These are phyloP conservation scores for Amblyjoppa fuscipennis DNA, from an alignment of 2,888 invertebrate genomes.

Conservation along the genomic window DNA sequence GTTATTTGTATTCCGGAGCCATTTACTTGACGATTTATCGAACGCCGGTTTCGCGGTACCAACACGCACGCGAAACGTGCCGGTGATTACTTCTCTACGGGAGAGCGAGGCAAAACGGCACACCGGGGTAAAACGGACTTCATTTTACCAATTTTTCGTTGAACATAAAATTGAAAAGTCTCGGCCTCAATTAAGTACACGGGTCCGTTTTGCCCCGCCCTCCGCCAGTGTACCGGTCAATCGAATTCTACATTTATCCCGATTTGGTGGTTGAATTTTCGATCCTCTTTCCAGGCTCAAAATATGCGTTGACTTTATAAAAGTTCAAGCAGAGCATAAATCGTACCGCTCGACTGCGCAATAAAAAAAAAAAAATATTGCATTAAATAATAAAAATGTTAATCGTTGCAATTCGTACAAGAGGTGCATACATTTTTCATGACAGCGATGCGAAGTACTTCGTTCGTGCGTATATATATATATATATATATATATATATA, in stretches of 20 bases:
- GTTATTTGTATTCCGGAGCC: conserved; percentile 75
- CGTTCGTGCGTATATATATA: conserved; percentile 7
- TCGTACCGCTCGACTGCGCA: conserved; percentile 15
- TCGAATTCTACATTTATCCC: conserved; percentile 29
- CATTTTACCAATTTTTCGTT: not conserved
- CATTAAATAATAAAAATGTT: conserved; percentile 65
- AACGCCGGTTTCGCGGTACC: conserved; percentile 64
- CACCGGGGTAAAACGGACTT: not conserved
- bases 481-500: conserved; percentile 11
- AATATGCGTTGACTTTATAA: conserved; percentile 7
- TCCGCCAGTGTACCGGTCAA: not conserved
- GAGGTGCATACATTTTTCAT: conserved; percentile 64
- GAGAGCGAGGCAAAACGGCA: not conserved
- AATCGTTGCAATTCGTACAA: conserved; percentile 61
- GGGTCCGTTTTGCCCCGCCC: not conserved
- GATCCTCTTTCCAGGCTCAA: conserved; percentile 17
- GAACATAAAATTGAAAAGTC: not conserved
- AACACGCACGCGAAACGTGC: conserved; percentile 55
- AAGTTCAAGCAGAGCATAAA: conserved; percentile 49
- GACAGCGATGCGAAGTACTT: conserved; percentile 42
- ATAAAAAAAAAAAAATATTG: conserved; percentile 14
- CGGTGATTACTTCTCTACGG: conserved; percentile 22
- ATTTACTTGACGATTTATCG: conserved; percentile 79
- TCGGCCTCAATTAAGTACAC: not conserved
- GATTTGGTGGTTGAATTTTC: conserved; percentile 9